phyloP scores from a whole-genome alignment of 2,888 invertebrate genomes.

The Antheraea yamamai region DNA sequence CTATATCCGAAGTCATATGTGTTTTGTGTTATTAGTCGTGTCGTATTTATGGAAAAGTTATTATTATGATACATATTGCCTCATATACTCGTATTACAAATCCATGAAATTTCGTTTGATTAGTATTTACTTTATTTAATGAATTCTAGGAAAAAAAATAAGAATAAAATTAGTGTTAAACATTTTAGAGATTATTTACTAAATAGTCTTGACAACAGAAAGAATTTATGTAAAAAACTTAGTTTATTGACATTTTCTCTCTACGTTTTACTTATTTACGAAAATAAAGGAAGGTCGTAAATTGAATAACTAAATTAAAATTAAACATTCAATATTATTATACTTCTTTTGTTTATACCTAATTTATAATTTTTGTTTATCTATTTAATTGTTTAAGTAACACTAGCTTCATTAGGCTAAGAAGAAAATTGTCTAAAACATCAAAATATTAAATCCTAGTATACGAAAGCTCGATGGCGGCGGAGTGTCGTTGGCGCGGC shows the following conservation, averaged over 20 bases:
- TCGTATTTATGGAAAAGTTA: too few relatives aligned
- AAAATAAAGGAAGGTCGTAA: neutral
- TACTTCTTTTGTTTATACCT: neutral
- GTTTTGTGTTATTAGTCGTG: too few relatives aligned
- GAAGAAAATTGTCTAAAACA: conserved; percentile 41
- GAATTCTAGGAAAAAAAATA: too few relatives aligned
- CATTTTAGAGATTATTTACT: conserved; percentile 1
- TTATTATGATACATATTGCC: too few relatives aligned
- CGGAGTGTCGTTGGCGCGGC: conserved; percentile 70
- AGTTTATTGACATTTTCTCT: neutral
- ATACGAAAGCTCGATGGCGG: conserved; percentile 46
- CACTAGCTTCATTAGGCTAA: neutral
- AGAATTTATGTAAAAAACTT: neutral
- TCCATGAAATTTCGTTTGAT: too few relatives aligned
- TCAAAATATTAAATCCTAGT: conserved; percentile 43
- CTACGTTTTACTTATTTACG: too few relatives aligned
- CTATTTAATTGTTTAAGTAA: neutral
- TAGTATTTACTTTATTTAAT: too few relatives aligned
- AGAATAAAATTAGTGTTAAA: neutral
- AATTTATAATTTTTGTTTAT: neutral
- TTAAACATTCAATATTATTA: neutral
- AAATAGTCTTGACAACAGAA: neutral
- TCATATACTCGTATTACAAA: too few relatives aligned
- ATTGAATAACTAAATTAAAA: neutral
- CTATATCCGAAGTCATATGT: too few relatives aligned